Evolutionary conservation across 2,797 vertebrate species (phyloP).

Genomic region (Microctenopoma stevenorrisi): DNA sequence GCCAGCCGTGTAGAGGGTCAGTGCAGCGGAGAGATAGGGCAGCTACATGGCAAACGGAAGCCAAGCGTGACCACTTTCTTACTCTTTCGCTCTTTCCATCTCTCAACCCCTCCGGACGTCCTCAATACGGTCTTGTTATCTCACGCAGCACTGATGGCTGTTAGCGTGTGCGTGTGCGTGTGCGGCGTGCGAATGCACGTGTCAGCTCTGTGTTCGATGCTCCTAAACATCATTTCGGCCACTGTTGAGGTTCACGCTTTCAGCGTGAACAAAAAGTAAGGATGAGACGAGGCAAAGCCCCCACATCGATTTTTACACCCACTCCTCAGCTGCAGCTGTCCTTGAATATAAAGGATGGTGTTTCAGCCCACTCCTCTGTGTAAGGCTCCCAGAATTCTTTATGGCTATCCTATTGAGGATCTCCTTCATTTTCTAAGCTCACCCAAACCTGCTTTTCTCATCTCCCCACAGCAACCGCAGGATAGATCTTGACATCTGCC

Average conservation of each 20-base stretch:
- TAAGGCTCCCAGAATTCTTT: conserved; percentile 61
- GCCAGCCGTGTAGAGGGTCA: conserved; percentile 67
- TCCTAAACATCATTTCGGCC: conserved; percentile 34
- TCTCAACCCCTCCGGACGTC: conserved; percentile 62
- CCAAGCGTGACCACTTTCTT: conserved; percentile 69
- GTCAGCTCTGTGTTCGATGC: conserved; percentile 31
- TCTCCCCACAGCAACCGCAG: conserved; percentile 44
- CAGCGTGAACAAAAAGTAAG: conserved; percentile 66
- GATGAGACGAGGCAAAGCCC: conserved; percentile 70
- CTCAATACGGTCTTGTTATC: conserved; percentile 67
- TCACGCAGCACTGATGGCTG: conserved; percentile 48
- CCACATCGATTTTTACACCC: conserved; percentile 73
- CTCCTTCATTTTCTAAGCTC: conserved; percentile 68
- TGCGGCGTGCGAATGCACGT: conserved; percentile 29
- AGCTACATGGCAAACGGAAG: conserved; percentile 67
- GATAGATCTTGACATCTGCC: conserved; percentile 59
- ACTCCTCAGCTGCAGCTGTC: conserved; percentile 65
- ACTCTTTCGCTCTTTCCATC: conserved; percentile 51
- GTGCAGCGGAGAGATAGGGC: conserved; percentile 74
- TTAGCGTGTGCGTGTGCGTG: conserved; percentile 3
- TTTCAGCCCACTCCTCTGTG: conserved; percentile 62
- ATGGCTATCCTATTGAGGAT: conserved; percentile 60
- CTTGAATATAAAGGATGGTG: conserved; percentile 77
- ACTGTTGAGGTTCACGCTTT: conserved; percentile 22
- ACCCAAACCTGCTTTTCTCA: conserved; percentile 50